Evolutionary conservation across 1,140 invertebrate species (phyloP).

Genomic region (Drosophila carrolli): DNA sequence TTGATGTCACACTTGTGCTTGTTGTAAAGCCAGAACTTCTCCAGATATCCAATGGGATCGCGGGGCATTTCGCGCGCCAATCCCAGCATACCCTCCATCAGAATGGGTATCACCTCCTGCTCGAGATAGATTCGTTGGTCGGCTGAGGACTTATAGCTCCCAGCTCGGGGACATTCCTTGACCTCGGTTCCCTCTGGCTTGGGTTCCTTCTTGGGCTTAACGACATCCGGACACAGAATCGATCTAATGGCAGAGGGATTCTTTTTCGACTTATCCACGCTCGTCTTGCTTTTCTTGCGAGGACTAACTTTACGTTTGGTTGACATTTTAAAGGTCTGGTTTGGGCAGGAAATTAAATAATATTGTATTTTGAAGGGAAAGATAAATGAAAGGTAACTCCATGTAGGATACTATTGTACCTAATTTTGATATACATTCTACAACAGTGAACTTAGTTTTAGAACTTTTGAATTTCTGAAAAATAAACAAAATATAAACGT

Average conservation of each 20-base stretch:
- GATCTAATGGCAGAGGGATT: neutral
- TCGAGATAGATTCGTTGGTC: conserved; percentile 49
- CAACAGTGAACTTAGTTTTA: too few relatives aligned
- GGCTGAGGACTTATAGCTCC: neutral
- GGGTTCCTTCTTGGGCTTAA: conserved; percentile 14
- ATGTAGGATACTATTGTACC: too few relatives aligned
- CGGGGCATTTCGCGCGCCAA: conserved; percentile 57
- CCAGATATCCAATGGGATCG: conserved; percentile 59
- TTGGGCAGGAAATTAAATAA: neutral
- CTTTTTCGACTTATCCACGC: neutral
- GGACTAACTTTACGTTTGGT: neutral
- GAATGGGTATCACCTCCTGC: conserved; percentile 51
- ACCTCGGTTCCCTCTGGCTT: neutral
- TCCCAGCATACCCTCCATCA: conserved; percentile 66
- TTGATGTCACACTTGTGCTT: conserved; percentile 56
- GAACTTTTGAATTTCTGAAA: too few relatives aligned
- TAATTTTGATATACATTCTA: too few relatives aligned
- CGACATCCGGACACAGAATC: neutral
- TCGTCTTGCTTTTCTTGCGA: neutral
- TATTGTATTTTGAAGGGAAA: neutral
- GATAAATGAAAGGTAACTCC: neutral
- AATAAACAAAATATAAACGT: too few relatives aligned
- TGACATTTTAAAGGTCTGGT: conserved; percentile 1
- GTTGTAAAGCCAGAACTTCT: conserved; percentile 57
- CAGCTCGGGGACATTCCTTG: conserved; percentile 13